Conservation (phyloP, 2,113 vertebrate species). For the Lasiurus cinereus region DNA sequence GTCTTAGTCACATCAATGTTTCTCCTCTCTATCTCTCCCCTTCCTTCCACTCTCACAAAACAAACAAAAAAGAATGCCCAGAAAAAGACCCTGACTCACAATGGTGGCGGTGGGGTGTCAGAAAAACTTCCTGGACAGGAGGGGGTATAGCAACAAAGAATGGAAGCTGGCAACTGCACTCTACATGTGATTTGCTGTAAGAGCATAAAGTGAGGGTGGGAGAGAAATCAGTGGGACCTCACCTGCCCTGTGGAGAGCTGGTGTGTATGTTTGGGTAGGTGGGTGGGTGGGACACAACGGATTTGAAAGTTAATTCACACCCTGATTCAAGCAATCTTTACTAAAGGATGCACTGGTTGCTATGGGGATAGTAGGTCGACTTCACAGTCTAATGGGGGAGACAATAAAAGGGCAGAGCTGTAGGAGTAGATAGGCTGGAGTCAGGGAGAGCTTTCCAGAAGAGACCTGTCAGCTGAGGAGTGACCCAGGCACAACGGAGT, state of each 20-base stretch:
- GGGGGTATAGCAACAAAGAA: neutral
- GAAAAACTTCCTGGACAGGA: neutral
- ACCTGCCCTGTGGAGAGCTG: neutral
- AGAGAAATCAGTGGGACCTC: too few species aligned
- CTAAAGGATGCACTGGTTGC: neutral
- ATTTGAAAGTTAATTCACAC: neutral
- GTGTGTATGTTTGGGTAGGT: too few species aligned
- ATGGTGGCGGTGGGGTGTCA: neutral
- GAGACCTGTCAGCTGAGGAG: neutral
- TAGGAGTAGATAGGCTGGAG: neutral
- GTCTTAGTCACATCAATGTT: too few species aligned
- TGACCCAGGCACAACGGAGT: neutral
- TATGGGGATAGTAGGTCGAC: neutral
- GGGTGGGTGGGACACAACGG: neutral
- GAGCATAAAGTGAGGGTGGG: neutral
- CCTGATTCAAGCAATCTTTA: neutral
- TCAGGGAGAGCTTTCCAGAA: neutral
- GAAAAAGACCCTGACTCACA: neutral
- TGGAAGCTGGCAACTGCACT: neutral
- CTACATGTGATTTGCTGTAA: neutral
- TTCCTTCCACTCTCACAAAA: too few species aligned
- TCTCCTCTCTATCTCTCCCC: too few species aligned
- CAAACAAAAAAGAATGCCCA: neutral
- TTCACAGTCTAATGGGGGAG: neutral
- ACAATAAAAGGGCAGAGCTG: neutral